Evolutionary conservation across 2,888 invertebrate species (phyloP), one percentile per base, ranked within the genome.

Genomic region (Agrochola lota): DNA sequence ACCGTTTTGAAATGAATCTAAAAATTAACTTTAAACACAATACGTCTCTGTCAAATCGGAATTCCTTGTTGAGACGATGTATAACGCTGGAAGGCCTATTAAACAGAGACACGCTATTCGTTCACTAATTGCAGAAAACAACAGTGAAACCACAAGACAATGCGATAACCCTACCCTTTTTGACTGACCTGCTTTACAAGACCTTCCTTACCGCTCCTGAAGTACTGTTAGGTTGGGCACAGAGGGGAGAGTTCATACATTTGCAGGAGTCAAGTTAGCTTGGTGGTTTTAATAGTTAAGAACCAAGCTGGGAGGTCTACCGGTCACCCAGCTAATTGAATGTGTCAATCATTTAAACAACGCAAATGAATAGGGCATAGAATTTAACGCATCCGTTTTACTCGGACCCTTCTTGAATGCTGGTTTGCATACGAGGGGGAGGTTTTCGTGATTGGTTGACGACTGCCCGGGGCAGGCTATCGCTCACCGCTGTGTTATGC

Each of bases 291-390:
- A 93, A 93, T 94, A 92, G 93, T 93, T 93, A 92, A 93, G 94
- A 94, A 93, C 94, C 94, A 89, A 93, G 95, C 93, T 96, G 97
- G 97, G 97, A 97, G 97, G 96, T 97, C 96, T 95, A 94, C 93
- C 97, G 97, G 97, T 97, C 97, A 97, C 97, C 96, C 96, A 94
- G 95, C 97, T 98, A 98, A 98, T 98, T 98, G 98, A 98, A 98
- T 97, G 97, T 98, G 98, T 97, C 98, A 98, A 98, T 98, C 98
- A 98, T 97, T 97, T 97, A 98, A 98, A 98, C 97, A 97, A 97
- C 97, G 96, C 96, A 97, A 97, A 97, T 96, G 95, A 97, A 96
- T 96, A 95, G 95, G 93, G 95, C 94, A 94, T 93, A 94, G 93
- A 92, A 91, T 87, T 77, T 90, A 91, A 90, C 88, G 80, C 90